These are phyloP conservation scores for Enteromius fasciolatus DNA, from an alignment of 2,797 vertebrate genomes.

Conservation along the genomic window DNA sequence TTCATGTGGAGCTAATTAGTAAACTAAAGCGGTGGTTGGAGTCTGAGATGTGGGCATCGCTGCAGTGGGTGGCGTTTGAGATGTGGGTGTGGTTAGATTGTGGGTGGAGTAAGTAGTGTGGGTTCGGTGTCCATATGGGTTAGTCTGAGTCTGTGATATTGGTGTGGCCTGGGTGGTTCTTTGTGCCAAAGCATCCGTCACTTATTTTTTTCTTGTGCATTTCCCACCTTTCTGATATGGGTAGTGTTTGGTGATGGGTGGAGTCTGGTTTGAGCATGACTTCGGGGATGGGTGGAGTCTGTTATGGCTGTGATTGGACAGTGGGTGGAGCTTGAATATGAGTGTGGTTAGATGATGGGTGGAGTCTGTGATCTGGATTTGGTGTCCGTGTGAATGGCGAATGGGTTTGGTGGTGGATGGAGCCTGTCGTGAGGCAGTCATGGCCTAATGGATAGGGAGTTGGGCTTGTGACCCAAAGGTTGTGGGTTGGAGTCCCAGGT, in stretches of 20 bases:
- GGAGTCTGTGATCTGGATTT: not conserved
- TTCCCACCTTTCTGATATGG: not conserved
- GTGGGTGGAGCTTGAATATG: not conserved
- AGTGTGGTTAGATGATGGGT: not conserved
- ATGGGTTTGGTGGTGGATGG: not conserved
- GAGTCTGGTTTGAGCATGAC: not conserved
- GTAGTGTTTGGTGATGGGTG: not conserved
- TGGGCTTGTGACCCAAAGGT: too few species aligned
- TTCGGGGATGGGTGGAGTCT: not conserved
- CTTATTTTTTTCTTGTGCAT: not conserved
- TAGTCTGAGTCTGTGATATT: not conserved
- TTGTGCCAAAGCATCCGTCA: not conserved
- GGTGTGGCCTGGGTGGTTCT: too few species aligned
- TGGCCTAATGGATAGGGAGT: too few species aligned
- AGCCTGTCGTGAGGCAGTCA: too few species aligned
- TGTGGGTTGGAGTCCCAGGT: too few species aligned
- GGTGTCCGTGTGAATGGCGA: not conserved
- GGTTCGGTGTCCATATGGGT: accelerated
- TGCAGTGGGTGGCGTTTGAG: not conserved
- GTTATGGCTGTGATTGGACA: not conserved
- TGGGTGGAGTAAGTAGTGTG: not conserved
- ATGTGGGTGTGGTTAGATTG: not conserved
- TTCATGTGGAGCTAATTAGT: not conserved
- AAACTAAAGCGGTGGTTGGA: not conserved
- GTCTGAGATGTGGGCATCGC: not conserved